phyloP scores from a whole-genome alignment of 2,113 vertebrate genomes.

The Pterophyllum scalare region DNA sequence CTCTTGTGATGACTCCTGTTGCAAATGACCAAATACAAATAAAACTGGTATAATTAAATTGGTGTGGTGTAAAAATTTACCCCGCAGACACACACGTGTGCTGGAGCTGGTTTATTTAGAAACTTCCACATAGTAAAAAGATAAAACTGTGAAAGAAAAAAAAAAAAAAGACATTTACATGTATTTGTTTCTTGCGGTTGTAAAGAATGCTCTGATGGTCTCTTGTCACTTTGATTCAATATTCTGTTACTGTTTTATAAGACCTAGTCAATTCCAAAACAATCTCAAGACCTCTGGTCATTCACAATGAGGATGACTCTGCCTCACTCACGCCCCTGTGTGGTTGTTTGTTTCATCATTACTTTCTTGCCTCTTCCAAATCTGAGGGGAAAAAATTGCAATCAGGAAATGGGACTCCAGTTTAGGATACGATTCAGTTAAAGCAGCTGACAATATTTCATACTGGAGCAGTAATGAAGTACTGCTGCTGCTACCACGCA shows the following conservation, averaged over 20 bases:
- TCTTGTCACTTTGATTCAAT: neutral
- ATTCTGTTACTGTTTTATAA: neutral
- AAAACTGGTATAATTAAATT: neutral
- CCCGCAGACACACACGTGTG: neutral
- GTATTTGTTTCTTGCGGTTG: conserved; percentile 7
- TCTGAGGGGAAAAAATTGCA: conserved; percentile 73
- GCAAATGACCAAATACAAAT: neutral
- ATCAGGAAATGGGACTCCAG: neutral
- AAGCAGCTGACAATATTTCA: too few relatives aligned
- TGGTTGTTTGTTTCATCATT: conserved; percentile 84
- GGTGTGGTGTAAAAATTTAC: neutral
- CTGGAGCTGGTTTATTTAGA: conserved; percentile 68
- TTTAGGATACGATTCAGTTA: neutral
- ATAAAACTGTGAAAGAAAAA: conserved; percentile 30
- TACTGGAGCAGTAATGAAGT: too few relatives aligned
- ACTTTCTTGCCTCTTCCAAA: conserved; percentile 91
- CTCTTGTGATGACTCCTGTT: neutral
- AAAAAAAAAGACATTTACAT: conserved; percentile 44
- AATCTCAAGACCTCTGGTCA: neutral
- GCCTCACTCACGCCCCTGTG: conserved; percentile 82
- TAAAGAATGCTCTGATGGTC: neutral
- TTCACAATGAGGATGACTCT: neutral
- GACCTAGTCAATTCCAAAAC: neutral
- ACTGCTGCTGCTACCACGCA: too few relatives aligned
- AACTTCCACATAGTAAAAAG: conserved; percentile 61